phyloP scores from a whole-genome alignment of 2,888 invertebrate genomes.

The Diogma glabrata region DNA sequence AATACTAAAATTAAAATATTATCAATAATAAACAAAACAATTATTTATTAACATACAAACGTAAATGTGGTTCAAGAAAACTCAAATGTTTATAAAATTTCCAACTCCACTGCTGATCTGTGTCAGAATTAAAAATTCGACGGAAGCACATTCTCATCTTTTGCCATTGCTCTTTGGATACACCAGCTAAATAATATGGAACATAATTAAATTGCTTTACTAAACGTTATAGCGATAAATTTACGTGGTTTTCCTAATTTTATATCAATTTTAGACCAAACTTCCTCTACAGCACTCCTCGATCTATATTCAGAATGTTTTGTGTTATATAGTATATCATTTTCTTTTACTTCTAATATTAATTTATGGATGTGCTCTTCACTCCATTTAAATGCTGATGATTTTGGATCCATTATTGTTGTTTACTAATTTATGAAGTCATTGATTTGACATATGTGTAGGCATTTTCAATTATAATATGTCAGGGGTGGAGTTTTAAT shows the following conservation, averaged over 20 bases:
- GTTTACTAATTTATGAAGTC: too few relatives aligned
- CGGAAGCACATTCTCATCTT: slow-evolving; percentile 3
- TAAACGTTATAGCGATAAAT: background rate
- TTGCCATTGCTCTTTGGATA: background rate
- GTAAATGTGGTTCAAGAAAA: background rate
- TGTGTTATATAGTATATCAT: background rate
- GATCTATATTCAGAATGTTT: background rate
- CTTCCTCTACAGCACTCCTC: background rate
- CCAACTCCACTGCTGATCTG: background rate
- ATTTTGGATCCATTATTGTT: too few relatives aligned
- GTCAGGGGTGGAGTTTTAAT: too few relatives aligned
- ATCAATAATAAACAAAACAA: background rate
- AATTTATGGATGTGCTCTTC: slow-evolving; percentile 1
- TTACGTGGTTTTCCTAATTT: background rate
- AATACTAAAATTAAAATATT: background rate
- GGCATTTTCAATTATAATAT: too few relatives aligned
- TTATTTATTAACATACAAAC: background rate
- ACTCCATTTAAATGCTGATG: slow-evolving; percentile 1
- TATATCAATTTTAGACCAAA: slow-evolving; percentile 7
- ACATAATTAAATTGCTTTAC: too few relatives aligned
- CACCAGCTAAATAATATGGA: slow-evolving; percentile 6
- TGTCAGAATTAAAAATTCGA: background rate
- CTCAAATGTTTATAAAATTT: slow-evolving; percentile 1
- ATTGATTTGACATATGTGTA: too few relatives aligned
- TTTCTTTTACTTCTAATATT: slow-evolving; percentile 3